phyloP scores from a whole-genome alignment of 1,140 invertebrate genomes.

The Probaryconus sp. region DNA sequence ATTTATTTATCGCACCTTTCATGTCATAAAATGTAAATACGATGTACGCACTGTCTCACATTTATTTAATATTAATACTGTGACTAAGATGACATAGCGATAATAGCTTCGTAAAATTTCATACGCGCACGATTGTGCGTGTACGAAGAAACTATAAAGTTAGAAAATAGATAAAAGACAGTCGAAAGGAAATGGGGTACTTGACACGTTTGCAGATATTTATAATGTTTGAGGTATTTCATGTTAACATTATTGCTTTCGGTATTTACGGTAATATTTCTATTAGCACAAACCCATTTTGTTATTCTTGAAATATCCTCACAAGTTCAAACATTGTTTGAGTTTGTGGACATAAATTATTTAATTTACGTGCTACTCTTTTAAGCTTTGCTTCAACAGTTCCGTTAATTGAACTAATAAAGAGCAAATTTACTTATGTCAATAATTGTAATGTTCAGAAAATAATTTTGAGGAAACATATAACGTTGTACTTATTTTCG shows the following conservation, averaged over 20 bases:
- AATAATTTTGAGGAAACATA: too few species aligned
- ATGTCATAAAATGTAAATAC: slow-evolving; percentile 60
- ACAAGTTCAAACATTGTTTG: too few species aligned
- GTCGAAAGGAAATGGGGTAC: slow-evolving; percentile 23
- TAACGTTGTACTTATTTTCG: too few species aligned
- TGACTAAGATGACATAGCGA: slow-evolving; percentile 45
- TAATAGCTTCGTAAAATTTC: slow-evolving; percentile 6
- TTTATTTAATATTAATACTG: slow-evolving; percentile 47
- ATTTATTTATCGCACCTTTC: slow-evolving; percentile 39
- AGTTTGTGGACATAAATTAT: too few species aligned
- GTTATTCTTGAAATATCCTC: too few species aligned
- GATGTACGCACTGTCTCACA: slow-evolving; percentile 17
- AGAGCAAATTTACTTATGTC: too few species aligned
- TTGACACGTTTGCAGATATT: slow-evolving; percentile 25
- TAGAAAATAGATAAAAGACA: slow-evolving; percentile 13
- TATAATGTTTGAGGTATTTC: slow-evolving; percentile 4
- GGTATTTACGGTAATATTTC: too few species aligned
- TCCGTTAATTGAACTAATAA: too few species aligned
- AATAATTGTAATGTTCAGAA: too few species aligned
- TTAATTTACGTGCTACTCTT: too few species aligned
- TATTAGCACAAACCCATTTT: too few species aligned
- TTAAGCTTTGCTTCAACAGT: too few species aligned
- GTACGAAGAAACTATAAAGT: not conserved
- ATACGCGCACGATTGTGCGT: slow-evolving; percentile 4
- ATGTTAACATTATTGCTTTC: not conserved